phyloP scores from a whole-genome alignment of 37 sponge, comb jelly and placozoan genomes.

The Beroe ovata region DNA sequence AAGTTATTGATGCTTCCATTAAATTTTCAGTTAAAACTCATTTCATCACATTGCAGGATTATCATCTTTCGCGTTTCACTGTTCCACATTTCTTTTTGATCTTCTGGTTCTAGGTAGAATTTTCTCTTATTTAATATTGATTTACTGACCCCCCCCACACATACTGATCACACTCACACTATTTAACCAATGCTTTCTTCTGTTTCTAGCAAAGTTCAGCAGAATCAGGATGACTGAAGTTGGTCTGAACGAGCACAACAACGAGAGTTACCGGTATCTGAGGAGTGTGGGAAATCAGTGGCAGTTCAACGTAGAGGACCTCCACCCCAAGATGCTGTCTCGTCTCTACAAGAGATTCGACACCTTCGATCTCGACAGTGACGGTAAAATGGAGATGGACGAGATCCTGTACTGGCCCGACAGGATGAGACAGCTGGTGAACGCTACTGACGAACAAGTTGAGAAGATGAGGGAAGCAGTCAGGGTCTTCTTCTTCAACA shows the following conservation, averaged over 20 bases:
- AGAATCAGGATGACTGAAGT: not conserved
- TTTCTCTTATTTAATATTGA: too few relatives aligned
- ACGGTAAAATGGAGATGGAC: conserved; percentile 40
- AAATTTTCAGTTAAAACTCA: too few relatives aligned
- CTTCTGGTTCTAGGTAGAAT: too few relatives aligned
- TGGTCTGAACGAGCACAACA: conserved; percentile 31
- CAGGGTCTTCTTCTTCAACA: conserved; percentile 16
- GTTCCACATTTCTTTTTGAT: not conserved
- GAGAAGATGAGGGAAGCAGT: conserved; percentile 42
- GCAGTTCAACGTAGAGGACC: conserved; percentile 56
- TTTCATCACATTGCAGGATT: not conserved
- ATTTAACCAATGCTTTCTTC: not conserved
- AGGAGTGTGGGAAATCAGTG: conserved; percentile 34
- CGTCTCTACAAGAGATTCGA: conserved; percentile 61
- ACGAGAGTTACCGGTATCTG: conserved; percentile 35
- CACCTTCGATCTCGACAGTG: conserved; percentile 62
- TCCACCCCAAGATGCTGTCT: conserved; percentile 58
- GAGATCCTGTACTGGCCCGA: conserved; percentile 59
- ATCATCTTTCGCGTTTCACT: not conserved
- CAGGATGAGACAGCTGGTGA: conserved; percentile 56
- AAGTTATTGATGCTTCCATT: too few relatives aligned
- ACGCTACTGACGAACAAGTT: conserved; percentile 58
- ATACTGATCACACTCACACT: not conserved
- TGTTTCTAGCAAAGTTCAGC: not conserved
- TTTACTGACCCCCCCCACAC: not conserved